phyloP scores from a whole-genome alignment of 2,797 vertebrate species.

The Microctenopoma lineatum region DNA sequence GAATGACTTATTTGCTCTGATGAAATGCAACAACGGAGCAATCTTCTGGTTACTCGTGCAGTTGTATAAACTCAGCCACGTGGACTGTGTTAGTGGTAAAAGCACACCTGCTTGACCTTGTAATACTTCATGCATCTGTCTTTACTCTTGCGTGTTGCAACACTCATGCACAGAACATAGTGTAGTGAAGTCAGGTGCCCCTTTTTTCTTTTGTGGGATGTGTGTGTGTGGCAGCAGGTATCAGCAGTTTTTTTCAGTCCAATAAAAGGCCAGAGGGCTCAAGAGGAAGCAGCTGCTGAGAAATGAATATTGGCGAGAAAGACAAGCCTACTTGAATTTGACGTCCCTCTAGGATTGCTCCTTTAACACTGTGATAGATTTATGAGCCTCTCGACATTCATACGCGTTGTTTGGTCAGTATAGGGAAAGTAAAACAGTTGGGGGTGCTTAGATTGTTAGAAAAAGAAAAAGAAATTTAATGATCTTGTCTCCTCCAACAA shows the following conservation, averaged over 20 bases:
- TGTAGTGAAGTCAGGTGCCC: constrained; percentile 9
- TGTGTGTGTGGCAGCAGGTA: constrained; percentile 48
- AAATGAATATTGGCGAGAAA: constrained; percentile 58
- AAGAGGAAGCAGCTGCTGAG: constrained; percentile 75
- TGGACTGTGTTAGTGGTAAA: constrained; percentile 52
- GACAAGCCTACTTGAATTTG: constrained; percentile 58
- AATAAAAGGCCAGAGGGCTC: constrained; percentile 61
- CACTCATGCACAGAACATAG: background rate
- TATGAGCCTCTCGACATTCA: constrained; percentile 69
- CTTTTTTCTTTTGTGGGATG: constrained; percentile 33
- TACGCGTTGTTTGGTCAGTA: constrained; percentile 57
- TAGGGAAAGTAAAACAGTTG: constrained; percentile 65
- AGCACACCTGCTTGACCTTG: constrained; percentile 72
- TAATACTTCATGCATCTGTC: constrained; percentile 37
- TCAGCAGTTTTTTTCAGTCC: constrained; percentile 64
- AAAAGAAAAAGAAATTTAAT: constrained; percentile 22
- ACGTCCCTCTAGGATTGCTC: constrained; percentile 70
- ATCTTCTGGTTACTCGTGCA: constrained; percentile 65
- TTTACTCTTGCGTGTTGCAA: constrained; percentile 24
- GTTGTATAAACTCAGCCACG: constrained; percentile 51
- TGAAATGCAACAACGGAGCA: constrained; percentile 58
- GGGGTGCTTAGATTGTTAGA: constrained; percentile 23
- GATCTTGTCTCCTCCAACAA: constrained; percentile 37
- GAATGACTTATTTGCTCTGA: constrained; percentile 40
- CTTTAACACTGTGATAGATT: constrained; percentile 74